Conservation (phyloP, 2,888 invertebrate species). For the Oscheius onirici region DNA sequence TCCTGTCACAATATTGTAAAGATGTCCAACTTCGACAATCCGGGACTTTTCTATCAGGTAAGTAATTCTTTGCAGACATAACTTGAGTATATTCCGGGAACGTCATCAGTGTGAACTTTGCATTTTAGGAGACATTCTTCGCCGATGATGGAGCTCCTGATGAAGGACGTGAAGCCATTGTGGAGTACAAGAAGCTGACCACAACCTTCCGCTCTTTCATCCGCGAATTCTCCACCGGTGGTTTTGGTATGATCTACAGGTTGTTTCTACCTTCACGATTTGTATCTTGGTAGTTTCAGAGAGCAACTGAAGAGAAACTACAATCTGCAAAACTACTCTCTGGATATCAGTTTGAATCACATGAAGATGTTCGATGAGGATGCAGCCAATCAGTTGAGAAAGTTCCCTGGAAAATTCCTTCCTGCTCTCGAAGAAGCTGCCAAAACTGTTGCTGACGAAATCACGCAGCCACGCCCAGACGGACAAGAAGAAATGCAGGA, state of each 20-base stretch:
- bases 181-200: constrained; percentile 77
- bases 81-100: too few species aligned
- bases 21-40: constrained; percentile 68
- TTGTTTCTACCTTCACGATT: constrained; percentile 71
- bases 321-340: constrained; percentile 85
- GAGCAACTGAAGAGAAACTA: constrained; percentile 92
- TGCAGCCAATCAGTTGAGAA: constrained; percentile 86
- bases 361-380: constrained; percentile 89
- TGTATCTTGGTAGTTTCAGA: constrained; percentile 76
- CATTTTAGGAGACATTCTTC: constrained; percentile 59
- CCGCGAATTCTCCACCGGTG: constrained; percentile 91
- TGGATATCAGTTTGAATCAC: constrained; percentile 93
- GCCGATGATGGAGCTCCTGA: constrained; percentile 66
- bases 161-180: constrained; percentile 64
- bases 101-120: background rate
- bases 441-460: constrained; percentile 93
- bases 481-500: constrained; percentile 89
- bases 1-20: background rate
- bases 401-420: constrained; percentile 90
- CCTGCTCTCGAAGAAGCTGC: constrained; percentile 95
- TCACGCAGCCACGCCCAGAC: constrained; percentile 89
- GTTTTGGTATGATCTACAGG: constrained; percentile 96
- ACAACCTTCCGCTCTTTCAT: constrained; percentile 94
- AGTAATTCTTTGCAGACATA: too few species aligned
- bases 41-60: constrained; percentile 67